Evolutionary conservation across 2,113 vertebrate species (phyloP).

Genomic region (Burhinus bistriatus): DNA sequence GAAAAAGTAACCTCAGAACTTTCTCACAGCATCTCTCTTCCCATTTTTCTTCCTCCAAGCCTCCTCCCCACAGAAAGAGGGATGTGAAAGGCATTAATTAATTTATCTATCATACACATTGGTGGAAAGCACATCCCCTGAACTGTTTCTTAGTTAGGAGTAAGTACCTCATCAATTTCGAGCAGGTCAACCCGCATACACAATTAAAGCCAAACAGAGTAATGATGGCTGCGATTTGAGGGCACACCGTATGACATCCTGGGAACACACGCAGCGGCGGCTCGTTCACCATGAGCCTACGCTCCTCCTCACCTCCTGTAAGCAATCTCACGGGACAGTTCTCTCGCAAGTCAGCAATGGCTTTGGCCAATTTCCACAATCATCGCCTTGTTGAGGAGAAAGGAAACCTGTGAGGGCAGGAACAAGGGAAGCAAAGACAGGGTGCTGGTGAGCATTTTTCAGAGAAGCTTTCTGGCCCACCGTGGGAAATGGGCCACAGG

Average conservation of each 20-base stretch:
- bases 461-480: not conserved
- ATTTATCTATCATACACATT: not conserved
- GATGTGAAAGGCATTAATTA: not conserved
- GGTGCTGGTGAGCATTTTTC: not conserved
- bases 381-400: not conserved
- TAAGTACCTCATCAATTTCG: not conserved
- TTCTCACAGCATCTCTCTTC: not conserved
- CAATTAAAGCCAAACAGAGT: not conserved
- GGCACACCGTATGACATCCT: rapidly evolving
- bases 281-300: rapidly evolving
- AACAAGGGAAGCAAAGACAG: not conserved
- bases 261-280: not conserved
- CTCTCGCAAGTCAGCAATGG: not conserved
- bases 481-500: rapidly evolving
- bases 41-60: not conserved
- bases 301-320: rapidly evolving
- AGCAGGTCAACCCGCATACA: not conserved
- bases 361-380: not conserved
- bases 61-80: not conserved
- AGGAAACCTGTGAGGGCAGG: not conserved
- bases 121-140: not conserved
- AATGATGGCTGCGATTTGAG: not conserved
- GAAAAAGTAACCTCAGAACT: not conserved
- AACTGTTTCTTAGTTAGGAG: not conserved
- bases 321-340: not conserved